phyloP scores from a whole-genome alignment of 2,888 invertebrate species.

The Dorcus hopei region DNA sequence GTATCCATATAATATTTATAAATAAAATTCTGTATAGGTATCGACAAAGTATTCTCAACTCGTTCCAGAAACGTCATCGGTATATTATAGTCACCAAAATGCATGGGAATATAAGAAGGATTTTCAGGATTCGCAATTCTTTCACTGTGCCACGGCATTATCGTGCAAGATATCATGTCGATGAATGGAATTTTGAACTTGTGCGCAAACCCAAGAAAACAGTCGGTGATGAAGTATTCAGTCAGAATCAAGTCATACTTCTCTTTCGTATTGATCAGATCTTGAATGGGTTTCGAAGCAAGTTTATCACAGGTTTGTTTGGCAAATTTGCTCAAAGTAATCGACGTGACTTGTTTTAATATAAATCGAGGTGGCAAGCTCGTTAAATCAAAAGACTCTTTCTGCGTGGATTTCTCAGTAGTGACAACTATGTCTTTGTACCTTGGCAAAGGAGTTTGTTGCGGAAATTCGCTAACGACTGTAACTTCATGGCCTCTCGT shows the following conservation, averaged over 20 bases:
- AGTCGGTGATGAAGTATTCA: constrained; percentile 69
- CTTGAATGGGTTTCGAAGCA: constrained; percentile 40
- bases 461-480: constrained; percentile 63
- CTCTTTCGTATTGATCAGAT: constrained; percentile 44
- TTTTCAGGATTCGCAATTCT: constrained; percentile 51
- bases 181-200: constrained; percentile 57
- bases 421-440: constrained; percentile 25
- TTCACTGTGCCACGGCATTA: constrained; percentile 49
- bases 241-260: constrained; percentile 63
- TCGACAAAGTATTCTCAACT: constrained; percentile 30
- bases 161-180: constrained; percentile 51
- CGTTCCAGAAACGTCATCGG: constrained; percentile 36
- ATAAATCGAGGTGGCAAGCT: constrained; percentile 6
- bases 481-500: constrained; percentile 65
- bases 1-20: constrained; percentile 26
- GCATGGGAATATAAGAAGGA: constrained; percentile 48
- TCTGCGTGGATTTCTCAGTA: constrained; percentile 2
- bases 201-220: constrained; percentile 62
- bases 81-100: constrained; percentile 39
- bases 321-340: constrained; percentile 1
- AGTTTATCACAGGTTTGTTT: constrained; percentile 13
- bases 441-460: constrained; percentile 14
- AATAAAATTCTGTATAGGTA: constrained; percentile 23
- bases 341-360: background rate
- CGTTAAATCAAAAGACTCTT: constrained; percentile 10